phyloP scores from a whole-genome alignment of 2,113 vertebrate species.

The Loxodonta africana region DNA sequence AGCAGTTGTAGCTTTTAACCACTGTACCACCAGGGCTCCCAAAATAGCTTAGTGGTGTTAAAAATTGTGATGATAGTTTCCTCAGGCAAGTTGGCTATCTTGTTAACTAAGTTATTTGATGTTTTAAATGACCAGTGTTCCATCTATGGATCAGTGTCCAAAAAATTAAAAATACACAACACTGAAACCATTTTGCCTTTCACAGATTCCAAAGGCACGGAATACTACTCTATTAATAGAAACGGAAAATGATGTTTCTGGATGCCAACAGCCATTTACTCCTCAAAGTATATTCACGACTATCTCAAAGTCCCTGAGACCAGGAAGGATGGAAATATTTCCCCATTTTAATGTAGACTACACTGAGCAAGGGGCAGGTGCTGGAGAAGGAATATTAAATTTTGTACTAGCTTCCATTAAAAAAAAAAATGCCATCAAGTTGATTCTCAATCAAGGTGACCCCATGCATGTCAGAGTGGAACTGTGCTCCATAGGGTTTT shows the following conservation, averaged over 20 bases:
- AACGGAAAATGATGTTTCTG: background rate
- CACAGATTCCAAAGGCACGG: conserved; percentile 33
- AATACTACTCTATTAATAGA: background rate
- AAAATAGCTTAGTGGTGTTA: background rate
- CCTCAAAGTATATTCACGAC: conserved; percentile 28
- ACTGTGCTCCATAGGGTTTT: background rate
- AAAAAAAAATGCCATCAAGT: background rate
- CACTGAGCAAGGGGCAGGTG: background rate
- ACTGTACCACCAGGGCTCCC: background rate
- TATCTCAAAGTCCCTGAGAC: background rate
- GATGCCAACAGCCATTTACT: background rate
- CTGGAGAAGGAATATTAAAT: background rate
- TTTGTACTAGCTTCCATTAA: background rate
- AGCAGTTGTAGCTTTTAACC: too few species aligned
- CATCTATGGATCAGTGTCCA: background rate
- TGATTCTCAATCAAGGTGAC: background rate
- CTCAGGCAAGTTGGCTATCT: background rate
- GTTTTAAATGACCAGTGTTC: background rate
- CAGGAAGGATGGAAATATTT: background rate
- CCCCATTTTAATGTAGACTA: background rate
- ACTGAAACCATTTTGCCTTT: conserved; percentile 28
- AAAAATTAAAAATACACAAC: background rate
- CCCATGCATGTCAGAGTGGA: background rate
- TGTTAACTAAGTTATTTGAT: background rate
- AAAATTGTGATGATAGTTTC: background rate